phyloP scores from a whole-genome alignment of 2,888 invertebrate species.

The Parnassius orleans region DNA sequence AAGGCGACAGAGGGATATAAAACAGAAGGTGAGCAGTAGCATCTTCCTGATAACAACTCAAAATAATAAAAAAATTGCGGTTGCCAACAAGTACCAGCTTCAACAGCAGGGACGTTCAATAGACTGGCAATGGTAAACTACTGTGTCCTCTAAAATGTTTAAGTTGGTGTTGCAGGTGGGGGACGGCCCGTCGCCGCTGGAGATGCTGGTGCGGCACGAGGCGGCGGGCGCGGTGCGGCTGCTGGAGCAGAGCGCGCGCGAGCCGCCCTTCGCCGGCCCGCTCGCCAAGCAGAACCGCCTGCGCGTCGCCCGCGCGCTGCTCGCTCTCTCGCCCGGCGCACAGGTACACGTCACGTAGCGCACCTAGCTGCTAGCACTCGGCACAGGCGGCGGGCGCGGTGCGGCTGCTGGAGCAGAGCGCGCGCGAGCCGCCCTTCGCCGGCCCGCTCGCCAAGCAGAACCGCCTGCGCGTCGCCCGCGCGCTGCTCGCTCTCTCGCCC shows the following conservation, averaged over 20 bases:
- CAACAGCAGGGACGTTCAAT: too few species aligned
- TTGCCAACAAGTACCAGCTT: too few species aligned
- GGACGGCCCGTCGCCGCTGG: conserved; percentile 50
- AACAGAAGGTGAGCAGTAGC: too few species aligned
- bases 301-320: conserved; percentile 63
- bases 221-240: conserved; percentile 61
- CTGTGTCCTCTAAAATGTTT: too few species aligned
- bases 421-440: conserved; percentile 70
- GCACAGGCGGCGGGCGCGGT: conserved; percentile 62
- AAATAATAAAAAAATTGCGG: too few species aligned
- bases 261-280: conserved; percentile 73
- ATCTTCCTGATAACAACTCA: too few species aligned
- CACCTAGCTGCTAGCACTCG: conserved; percentile 17
- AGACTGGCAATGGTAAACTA: too few species aligned
- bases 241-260: conserved; percentile 70
- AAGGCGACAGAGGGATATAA: too few species aligned
- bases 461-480: conserved; percentile 64
- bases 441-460: conserved; percentile 76
- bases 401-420: conserved; percentile 70
- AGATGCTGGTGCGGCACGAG: conserved; percentile 63
- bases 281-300: conserved; percentile 74
- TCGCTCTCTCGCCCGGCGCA: conserved; percentile 41
- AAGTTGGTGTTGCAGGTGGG: background rate
- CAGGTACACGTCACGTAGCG: conserved; percentile 35
- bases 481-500: conserved; percentile 47